Evolutionary conservation across 1,140 invertebrate species (phyloP).

Genomic region (Melipona quadrifasciata): DNA sequence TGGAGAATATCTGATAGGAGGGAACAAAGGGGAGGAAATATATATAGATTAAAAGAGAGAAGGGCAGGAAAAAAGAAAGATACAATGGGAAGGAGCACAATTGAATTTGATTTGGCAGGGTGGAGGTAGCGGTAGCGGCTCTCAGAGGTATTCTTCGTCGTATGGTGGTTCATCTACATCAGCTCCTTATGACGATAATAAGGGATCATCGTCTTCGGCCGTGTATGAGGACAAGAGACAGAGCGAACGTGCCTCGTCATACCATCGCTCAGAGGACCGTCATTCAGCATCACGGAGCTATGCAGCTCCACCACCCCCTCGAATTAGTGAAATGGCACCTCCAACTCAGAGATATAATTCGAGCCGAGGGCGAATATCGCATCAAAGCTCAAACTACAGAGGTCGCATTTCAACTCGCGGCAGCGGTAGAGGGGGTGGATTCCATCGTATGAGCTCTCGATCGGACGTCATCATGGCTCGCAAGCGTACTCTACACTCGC

Average conservation of each 20-base stretch:
- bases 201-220: conserved; percentile 75
- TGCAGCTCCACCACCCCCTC: conserved; percentile 73
- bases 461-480: conserved; percentile 75
- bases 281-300: conserved; percentile 78
- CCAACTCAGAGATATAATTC: conserved; percentile 74
- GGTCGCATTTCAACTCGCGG: conserved; percentile 76
- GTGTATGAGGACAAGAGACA: conserved; percentile 78
- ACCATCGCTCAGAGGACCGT: conserved; percentile 78
- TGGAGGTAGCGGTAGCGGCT: conserved; percentile 76
- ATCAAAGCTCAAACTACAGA: conserved; percentile 74
- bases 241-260: conserved; percentile 76
- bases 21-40: conserved; percentile 52
- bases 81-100: conserved; percentile 75
- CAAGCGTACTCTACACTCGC: conserved; percentile 75
- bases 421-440: conserved; percentile 69
- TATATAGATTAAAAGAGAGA: conserved; percentile 54
- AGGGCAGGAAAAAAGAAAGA: conserved; percentile 64
- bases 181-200: conserved; percentile 75
- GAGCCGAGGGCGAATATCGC: conserved; percentile 76
- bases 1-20: conserved; percentile 52
- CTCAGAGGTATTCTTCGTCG: conserved; percentile 76
- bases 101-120: conserved; percentile 81
- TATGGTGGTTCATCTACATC: conserved; percentile 75
- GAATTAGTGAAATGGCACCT: conserved; percentile 75
- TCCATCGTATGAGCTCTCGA: conserved; percentile 73